Percentiles rank a stretch among this genome's conserved stretches.
phyloP scores from a whole-genome alignment of 2,888 invertebrate species.

The Mesorhabditis belari region DNA sequence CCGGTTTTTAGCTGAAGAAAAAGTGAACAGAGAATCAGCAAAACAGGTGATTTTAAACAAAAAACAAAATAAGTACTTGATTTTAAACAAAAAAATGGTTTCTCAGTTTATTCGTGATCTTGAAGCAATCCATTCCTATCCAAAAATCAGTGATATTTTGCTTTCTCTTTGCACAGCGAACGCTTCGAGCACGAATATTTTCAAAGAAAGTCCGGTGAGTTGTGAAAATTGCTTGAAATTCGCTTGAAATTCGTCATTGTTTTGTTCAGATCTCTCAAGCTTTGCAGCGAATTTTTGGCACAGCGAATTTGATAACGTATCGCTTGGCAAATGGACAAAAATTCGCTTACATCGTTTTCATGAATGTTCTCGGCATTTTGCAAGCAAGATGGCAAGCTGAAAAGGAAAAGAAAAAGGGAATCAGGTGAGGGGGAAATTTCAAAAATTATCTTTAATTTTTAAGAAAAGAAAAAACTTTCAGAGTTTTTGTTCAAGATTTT shows the following conservation, averaged over 20 bases:
- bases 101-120: constrained; percentile 19
- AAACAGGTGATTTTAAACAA: constrained; percentile 10
- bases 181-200: neutral
- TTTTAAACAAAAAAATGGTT: neutral
- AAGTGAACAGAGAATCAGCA: constrained; percentile 11
- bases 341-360: constrained; percentile 38
- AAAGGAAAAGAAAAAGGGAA: too few relatives aligned
- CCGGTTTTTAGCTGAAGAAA: constrained; percentile 30
- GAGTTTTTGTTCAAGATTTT: too few relatives aligned
- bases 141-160: constrained; percentile 11
- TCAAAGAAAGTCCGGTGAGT: neutral
- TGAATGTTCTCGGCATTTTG: constrained; percentile 31
- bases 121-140: constrained; percentile 7
- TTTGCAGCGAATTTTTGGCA: constrained; percentile 8
- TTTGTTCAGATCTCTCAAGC: neutral
- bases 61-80: neutral
- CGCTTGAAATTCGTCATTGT: neutral
- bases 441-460: too few relatives aligned
- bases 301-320: constrained; percentile 9
- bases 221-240: neutral
- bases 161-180: constrained; percentile 8
- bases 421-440: too few relatives aligned
- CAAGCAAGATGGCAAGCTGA: too few relatives aligned
- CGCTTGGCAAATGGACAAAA: constrained; percentile 22
- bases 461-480: too few relatives aligned